Evolutionary conservation across 2,113 vertebrate genomes (phyloP).

Genomic region (Arvicanthis niloticus): DNA sequence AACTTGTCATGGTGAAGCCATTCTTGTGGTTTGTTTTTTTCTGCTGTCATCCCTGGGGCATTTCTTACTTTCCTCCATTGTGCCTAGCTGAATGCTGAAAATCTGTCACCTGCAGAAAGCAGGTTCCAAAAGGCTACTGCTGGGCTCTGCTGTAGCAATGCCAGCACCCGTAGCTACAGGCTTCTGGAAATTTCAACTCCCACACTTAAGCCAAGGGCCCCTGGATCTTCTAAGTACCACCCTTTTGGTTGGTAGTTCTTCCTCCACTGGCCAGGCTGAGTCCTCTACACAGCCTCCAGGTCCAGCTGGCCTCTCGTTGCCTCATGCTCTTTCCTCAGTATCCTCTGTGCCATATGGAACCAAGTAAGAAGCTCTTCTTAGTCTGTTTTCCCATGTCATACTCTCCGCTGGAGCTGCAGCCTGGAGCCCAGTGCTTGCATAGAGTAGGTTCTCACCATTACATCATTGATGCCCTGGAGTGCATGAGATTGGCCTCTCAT

Average conservation of each 20-base stretch:
- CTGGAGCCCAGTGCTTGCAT: background rate
- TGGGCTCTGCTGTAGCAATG: fast-evolving
- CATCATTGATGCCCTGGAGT: background rate
- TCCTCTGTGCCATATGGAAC: background rate
- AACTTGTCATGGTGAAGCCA: background rate
- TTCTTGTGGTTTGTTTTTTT: background rate
- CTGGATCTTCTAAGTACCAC: background rate
- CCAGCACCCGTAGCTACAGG: background rate
- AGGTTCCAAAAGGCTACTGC: background rate
- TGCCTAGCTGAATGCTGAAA: background rate
- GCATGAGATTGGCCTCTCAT: background rate
- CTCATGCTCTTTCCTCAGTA: background rate
- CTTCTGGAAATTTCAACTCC: background rate
- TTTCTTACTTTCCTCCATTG: background rate
- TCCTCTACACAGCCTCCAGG: background rate
- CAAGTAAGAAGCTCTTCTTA: background rate
- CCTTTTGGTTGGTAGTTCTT: background rate
- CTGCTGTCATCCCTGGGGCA: background rate
- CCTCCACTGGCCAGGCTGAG: background rate
- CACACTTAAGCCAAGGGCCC: background rate
- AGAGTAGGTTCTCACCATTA: background rate
- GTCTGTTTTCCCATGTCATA: fast-evolving
- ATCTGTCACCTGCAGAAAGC: background rate
- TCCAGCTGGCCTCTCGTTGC: background rate
- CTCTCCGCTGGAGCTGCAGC: background rate